Evolutionary conservation across 2,797 vertebrate genomes (phyloP), one percentile per base, ranked within the genome.

Genomic region (Epinephelus awoara): DNA sequence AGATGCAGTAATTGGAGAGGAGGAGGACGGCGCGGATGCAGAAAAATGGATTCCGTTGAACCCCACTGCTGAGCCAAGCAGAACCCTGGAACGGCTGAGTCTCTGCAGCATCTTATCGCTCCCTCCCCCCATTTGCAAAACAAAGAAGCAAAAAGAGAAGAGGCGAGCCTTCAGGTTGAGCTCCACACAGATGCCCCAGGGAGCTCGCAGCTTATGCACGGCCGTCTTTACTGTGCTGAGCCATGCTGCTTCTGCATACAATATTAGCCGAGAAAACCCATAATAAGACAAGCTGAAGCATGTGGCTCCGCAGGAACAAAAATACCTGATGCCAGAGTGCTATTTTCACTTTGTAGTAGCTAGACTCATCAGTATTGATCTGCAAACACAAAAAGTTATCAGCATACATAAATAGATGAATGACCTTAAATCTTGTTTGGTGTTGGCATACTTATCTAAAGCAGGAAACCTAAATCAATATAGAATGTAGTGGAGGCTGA

Each of bases 1-100:
- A 90, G 86, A 74, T 78, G 85, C 83, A 72, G 85, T 92, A 93
- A 93, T 94, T 93, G 90, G 87, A 88, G 86, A 89, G 80, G 82
- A 88, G 84, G 77, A 82, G 73, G 82, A 75, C 4, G 40, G 46
- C 12, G 61, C 29, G 21, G 75, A 80, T 82, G 82, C 70, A 88
- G 72, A 83, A 62, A 89, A 85, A 89, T 87, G 83, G 88, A 92
- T 92, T 89, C 73, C 21, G 82, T 80, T 84, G 80, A 89, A 83
- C 75, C 67, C 76, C 52, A 56, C 15, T 88, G 90, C 90, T 92
- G 90, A 94, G 79, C 87, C 83, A 91, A 90, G 91, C 91, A 90
- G 91, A 93, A 91, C 88, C 81, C 74, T 40, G 71, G 75, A 88
- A 78, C 82, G 38, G 11, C 62, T 29, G 72, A 84, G 85, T 78